Base-by-base conservation (phyloP, 2,797 vertebrate species). In the Esox lucius region DNA sequence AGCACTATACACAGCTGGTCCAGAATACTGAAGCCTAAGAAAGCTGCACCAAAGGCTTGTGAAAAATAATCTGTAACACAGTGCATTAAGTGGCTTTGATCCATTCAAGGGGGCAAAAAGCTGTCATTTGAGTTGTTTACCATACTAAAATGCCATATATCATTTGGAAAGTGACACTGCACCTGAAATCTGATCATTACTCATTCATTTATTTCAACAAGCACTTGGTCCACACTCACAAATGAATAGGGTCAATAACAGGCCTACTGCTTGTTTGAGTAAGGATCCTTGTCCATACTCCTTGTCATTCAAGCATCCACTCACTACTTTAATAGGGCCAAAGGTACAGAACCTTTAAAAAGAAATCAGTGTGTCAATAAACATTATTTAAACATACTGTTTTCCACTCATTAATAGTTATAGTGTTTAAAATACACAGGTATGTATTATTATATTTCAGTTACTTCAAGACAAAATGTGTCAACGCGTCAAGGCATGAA, bases 1-100 rank as follows among this genome's bases (percentile, higher is more conserved):
- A 90, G 81, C 77, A 73, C 62, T 66, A 66, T 72, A 68, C 87
- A 88, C 90, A 91, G 87, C 89, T 91, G 89, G 83, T 85, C 75
- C 68, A 49, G 5, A n/a, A 74, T 79, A 80, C 17, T 5, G 72
- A 73, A 75, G 83, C 3, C 42, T 12, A 46, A 85, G 73, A 76
- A 87, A 86, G 85, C 87, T 72, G 84, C 74, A 86, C 85, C 79
- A 48, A 24, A 82, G 64, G 66, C n/a, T 67, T 70, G 76, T 73
- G 31, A 77, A 79, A 72, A 39, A 75, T 24, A 82, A 74, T 71
- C 67, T 33, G 76, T 81, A 31, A 31, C 15, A 65, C 62, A 9
- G 15, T 1, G 26, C 26, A 13, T 31, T 65, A 59, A 11, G n/a
- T 31, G 62, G 26, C 62, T 26, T 65, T 65, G 62, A 22, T 17